Evolutionary conservation across 2,113 vertebrate genomes (phyloP), one percentile per base, ranked within the genome.

Genomic region (Epinephelus cyanopodus): DNA sequence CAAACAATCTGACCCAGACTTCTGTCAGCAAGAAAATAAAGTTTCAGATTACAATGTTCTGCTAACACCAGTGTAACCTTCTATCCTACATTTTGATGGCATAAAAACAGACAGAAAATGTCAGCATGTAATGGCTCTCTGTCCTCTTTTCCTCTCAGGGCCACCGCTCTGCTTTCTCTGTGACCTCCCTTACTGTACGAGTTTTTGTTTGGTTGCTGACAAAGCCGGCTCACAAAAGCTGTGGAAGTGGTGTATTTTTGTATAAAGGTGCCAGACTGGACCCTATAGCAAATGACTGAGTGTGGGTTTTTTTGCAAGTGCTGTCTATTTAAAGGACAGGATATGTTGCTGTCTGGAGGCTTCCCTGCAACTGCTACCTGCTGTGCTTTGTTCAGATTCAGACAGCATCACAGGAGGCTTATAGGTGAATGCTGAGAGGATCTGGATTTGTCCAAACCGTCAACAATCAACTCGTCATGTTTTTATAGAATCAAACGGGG

Each of bases 161-260:
- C 60, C 58, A 37, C 29, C 37, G 50, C 47, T 70, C 11, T 50
- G 5, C 70, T 77, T 64, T 53, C 8, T 37, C 67, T 47, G 8
- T 81, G 64, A 77, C 67, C 56, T 89, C 23, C 21, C 18, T 37
- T 27, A 45, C 42, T 45, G 42, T 45, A 42, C 47, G 33, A 69
- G 7, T 68, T 21, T 54, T 76, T 79, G 25, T 64, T 83, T 62
- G 37, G 18, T 48, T 70, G 66, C 27, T 71, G 52, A 84, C 21
- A 81, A 74, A 78, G 45, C 0, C 39, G 64, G 48, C 39, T 62
- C 18, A 13, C 45, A 58, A 48, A 29, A 79, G 50, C 71, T 67
- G 76, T 66, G 65, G 73, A 65, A 65, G 53, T 69, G 6, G 4
- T 62, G 52, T 85, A 68, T 68, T 78, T 84, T 90, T 75, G 29